Conservation (phyloP, 2,888 invertebrate genomes). For the Drosophila merina region DNA sequence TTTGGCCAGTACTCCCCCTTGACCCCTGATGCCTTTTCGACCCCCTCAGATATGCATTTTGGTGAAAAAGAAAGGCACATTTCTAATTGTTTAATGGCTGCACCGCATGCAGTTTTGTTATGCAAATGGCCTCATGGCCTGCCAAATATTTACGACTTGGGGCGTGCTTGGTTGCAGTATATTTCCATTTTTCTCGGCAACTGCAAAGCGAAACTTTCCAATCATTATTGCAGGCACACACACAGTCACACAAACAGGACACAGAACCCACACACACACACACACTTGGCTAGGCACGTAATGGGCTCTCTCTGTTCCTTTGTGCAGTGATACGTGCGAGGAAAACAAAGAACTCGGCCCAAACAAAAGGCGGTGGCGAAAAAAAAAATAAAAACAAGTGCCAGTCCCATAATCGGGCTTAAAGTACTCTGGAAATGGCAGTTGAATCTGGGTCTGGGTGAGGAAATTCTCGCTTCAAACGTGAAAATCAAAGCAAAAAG, state of each 20-base stretch:
- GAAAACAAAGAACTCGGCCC: constrained; percentile 42
- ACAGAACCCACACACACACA: constrained; percentile 29
- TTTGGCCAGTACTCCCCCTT: constrained; percentile 16
- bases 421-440: constrained; percentile 31
- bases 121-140: constrained; percentile 70
- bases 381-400: constrained; percentile 6
- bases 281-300: constrained; percentile 73
- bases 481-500: neutral
- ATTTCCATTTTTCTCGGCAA: constrained; percentile 56
- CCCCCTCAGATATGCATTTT: constrained; percentile 21
- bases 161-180: constrained; percentile 62
- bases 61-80: constrained; percentile 45
- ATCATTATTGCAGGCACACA: constrained; percentile 67
- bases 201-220: constrained; percentile 72
- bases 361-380: constrained; percentile 66
- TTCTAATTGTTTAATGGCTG: constrained; percentile 79
- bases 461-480: constrained; percentile 26
- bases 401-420: constrained; percentile 44
- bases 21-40: neutral
- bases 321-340: constrained; percentile 75
- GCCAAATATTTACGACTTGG: constrained; percentile 73
- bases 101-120: constrained; percentile 77
- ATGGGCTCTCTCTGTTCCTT: constrained; percentile 64
- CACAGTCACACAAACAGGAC: constrained; percentile 25
- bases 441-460: constrained; percentile 20